Conservation (phyloP, 2,797 vertebrate genomes). For the Mormyrus hasselquistii region DNA sequence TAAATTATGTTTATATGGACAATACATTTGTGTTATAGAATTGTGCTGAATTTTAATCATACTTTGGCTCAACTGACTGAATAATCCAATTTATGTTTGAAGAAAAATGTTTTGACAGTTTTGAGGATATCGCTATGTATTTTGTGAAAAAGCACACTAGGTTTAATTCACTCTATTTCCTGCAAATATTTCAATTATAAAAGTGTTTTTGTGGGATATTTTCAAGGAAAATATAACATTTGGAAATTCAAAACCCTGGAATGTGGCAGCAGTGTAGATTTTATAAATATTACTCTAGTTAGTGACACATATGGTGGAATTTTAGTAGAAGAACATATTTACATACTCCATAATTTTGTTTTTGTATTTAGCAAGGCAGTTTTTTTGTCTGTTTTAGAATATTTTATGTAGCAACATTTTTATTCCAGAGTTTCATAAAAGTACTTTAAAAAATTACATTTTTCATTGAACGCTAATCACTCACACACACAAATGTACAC, state of each 20-base stretch:
- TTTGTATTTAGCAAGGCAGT: not conserved
- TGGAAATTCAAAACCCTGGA: not conserved
- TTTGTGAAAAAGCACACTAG: not conserved
- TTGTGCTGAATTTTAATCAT: not conserved
- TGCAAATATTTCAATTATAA: not conserved
- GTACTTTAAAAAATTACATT: conserved; percentile 1
- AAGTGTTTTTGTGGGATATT: conserved; percentile 10
- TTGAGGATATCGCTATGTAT: not conserved
- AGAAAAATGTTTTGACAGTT: not conserved
- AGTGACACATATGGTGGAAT: not conserved
- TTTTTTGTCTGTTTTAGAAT: not conserved
- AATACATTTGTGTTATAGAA: not conserved
- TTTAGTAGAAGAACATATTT: not conserved
- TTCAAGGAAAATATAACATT: conserved; percentile 15
- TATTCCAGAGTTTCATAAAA: conserved; percentile 12
- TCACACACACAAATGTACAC: not conserved
- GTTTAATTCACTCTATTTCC: not conserved
- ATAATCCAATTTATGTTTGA: not conserved
- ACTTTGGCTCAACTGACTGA: not conserved
- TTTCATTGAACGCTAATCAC: not conserved
- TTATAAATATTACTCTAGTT: not conserved
- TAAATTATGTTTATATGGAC: not conserved
- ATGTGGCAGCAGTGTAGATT: conserved; percentile 4
- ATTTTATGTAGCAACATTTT: not conserved
- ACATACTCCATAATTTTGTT: not conserved